A percentile compares a stretch with the other conserved stretches of the same genome.
Conservation (phyloP, 2,797 vertebrate species). For the Aselliscus stoliczkanus region DNA sequence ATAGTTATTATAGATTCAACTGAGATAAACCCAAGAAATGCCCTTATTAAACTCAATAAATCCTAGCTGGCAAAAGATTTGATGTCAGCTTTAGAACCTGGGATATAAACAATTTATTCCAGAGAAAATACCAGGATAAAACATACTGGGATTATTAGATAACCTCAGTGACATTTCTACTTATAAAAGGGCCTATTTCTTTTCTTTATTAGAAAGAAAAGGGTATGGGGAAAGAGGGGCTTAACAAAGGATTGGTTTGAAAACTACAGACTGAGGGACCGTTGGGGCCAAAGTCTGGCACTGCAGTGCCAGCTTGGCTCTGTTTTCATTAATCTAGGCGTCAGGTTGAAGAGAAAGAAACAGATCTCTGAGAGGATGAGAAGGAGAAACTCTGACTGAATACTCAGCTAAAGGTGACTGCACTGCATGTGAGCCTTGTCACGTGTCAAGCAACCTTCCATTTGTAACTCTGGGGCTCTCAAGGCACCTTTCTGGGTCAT, state of each 20-base stretch:
- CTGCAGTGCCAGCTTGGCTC: background rate
- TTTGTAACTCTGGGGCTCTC: background rate
- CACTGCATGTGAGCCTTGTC: no score
- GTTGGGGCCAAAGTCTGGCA: background rate
- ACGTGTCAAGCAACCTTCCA: background rate
- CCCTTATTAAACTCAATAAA: conserved; percentile 68
- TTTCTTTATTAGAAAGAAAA: conserved; percentile 39
- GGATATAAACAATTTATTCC: conserved; percentile 49
- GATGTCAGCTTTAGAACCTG: conserved; percentile 50
- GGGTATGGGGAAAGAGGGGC: background rate
- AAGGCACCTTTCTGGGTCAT: background rate
- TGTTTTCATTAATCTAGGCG: background rate
- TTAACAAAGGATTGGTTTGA: conserved; percentile 39
- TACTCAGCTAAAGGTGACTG: background rate
- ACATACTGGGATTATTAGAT: conserved; percentile 14
- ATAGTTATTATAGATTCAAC: conserved; percentile 36
- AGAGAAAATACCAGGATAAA: conserved; percentile 51
- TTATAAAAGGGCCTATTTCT: conserved; percentile 44
- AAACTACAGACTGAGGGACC: background rate
- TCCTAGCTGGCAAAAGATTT: conserved; percentile 47
- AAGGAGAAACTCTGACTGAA: background rate
- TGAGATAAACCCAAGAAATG: conserved; percentile 40
- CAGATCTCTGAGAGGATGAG: background rate
- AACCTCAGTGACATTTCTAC: background rate
- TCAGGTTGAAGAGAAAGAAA: background rate